phyloP scores from a whole-genome alignment of 2,797 vertebrate genomes.

The Kryptopterus vitreolus region DNA sequence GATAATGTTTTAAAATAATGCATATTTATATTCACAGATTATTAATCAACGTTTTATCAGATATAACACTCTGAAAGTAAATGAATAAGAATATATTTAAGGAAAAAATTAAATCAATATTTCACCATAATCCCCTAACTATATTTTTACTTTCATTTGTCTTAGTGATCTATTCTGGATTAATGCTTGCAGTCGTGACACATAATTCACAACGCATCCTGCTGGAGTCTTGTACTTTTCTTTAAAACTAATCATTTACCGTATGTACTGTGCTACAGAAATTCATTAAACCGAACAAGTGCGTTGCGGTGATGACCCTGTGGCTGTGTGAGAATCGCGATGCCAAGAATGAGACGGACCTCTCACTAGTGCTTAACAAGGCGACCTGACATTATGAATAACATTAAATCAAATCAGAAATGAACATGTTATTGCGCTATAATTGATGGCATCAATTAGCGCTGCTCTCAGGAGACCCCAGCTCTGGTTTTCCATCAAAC shows the following conservation, averaged over 20 bases:
- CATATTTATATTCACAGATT: too few relatives aligned
- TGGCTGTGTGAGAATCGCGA: conserved; percentile 23
- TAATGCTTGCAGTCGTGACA: neutral
- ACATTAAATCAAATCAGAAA: conserved; percentile 47
- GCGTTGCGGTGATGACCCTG: conserved; percentile 20
- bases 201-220: neutral
- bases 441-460: conserved; percentile 50
- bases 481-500: conserved; percentile 30
- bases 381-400: conserved; percentile 32
- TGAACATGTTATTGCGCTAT: conserved; percentile 37
- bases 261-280: conserved; percentile 20
- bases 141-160: neutral
- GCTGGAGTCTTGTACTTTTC: conserved; percentile 1
- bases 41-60: neutral
- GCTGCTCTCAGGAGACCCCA: conserved; percentile 27
- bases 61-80: neutral
- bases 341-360: conserved; percentile 34
- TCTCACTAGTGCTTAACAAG: conserved; percentile 37
- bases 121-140: neutral
- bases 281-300: conserved; percentile 22
- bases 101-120: neutral
- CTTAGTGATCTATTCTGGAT: neutral
- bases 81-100: neutral
- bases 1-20: neutral
- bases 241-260: conserved; percentile 13